Evolutionary conservation across 1,140 invertebrate species (phyloP), one percentile per base, ranked within the genome.

Genomic region (Helicoverpa armigera): DNA sequence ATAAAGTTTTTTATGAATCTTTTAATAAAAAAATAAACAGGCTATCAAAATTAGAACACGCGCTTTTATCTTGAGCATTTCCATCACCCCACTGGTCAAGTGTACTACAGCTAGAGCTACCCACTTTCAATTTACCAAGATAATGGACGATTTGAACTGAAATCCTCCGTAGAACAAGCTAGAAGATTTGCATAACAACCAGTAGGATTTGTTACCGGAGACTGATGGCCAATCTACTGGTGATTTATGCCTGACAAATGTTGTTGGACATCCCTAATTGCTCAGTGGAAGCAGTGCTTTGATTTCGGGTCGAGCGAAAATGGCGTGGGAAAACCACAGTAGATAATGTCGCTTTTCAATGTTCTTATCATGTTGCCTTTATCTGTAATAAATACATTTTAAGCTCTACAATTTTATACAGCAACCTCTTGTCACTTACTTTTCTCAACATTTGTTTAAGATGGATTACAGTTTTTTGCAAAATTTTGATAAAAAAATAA

Each of bases 111-210:
- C 61, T 5, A 63, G 2, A 51, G n/a, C 50, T 11, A 9, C 5
- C 16, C 11, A 18, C 18, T 53, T 70, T 51, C 67, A 53, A 70
- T 70, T 70, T 50, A 2, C 18, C 16, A 23, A 70, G 18, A 53
- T 70, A 70, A 70, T 70, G 48, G 67, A 70, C 67, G 11, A 69
- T 29, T 18, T 70, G 48, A 23, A 13, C 18, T 53, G 67, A 18
- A 50, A 70, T 4, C 50, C 12, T 51, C 43, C 65, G 16, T n/a
- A 5, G 67, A 53, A 70, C 67, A 70, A 29, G 67, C 67, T 18
- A 10, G 56, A n/a, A 23, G 65, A 70, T 70, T 70, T 70, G 48
- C 67, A 70, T 70, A 70, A 70, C 67, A 23, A 43, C 67, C 50
- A 2, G 16, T n/a, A 50, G 50, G 67, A 70, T 70, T 70, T 70